Percentiles rank a stretch among this genome's conserved stretches.
These are phyloP conservation scores for Dermochelys coriacea DNA, from an alignment of 2,797 vertebrate species.

Conservation along the genomic window DNA sequence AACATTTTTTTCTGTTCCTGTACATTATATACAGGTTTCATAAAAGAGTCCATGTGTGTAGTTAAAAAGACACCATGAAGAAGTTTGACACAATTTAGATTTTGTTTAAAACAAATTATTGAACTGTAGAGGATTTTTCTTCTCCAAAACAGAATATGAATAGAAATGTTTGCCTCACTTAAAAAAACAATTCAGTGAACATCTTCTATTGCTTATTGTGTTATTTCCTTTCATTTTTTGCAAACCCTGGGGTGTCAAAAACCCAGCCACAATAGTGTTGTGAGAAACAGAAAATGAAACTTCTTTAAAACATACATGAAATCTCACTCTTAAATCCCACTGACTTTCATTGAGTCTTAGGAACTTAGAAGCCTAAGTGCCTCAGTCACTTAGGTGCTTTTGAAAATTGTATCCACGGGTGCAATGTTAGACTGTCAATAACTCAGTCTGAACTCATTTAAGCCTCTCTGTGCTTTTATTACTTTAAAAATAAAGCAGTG, in stretches of 20 bases:
- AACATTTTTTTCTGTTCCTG: background rate
- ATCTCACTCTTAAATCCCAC: background rate
- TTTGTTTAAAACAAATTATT: background rate
- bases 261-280: background rate
- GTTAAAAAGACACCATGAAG: background rate
- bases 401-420: background rate
- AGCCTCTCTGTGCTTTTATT: background rate
- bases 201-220: background rate
- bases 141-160: background rate
- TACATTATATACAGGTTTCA: background rate
- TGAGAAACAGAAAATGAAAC: background rate
- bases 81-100: background rate
- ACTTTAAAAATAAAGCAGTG: background rate
- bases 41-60: rapidly evolving
- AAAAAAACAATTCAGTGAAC: background rate
- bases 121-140: background rate
- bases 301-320: background rate
- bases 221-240: background rate
- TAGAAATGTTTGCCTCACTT: background rate
- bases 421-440: background rate
- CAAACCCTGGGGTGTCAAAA: background rate
- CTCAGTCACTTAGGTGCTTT: background rate
- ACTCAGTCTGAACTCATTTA: background rate
- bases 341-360: background rate
- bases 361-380: too few species aligned